Evolutionary conservation across 1,140 invertebrate genomes (phyloP).

Genomic region (Nephila pilipes): DNA sequence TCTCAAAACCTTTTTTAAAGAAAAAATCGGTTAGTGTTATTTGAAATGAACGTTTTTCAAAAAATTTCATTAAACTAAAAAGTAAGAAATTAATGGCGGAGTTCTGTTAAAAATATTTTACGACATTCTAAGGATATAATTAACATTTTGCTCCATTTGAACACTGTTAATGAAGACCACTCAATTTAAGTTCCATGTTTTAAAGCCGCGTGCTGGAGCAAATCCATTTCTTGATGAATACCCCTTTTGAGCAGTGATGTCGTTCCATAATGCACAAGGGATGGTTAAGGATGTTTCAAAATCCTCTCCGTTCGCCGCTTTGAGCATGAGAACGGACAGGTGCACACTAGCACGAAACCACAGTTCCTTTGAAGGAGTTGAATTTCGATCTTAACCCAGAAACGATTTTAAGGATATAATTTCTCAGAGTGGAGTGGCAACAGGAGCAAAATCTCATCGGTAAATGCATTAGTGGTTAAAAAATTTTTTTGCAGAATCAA

Average conservation of each 20-base stretch:
- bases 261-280: neutral
- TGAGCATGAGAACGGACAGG: conserved; percentile 9
- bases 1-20: too few species aligned
- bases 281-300: neutral
- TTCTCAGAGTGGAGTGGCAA: conserved; percentile 36
- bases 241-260: neutral
- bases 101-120: too few species aligned
- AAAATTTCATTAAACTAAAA: too few species aligned
- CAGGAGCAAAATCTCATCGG: conserved; percentile 39
- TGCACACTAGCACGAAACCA: conserved; percentile 1
- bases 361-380: conserved; percentile 13
- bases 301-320: neutral
- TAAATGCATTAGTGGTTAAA: conserved; percentile 22
- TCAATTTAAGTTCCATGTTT: neutral
- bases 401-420: conserved; percentile 52
- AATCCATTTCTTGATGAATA: conserved; percentile 15
- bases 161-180: neutral
- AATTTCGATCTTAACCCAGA: conserved; percentile 47
- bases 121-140: neutral
- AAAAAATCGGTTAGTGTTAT: too few species aligned
- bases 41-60: too few species aligned
- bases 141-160: neutral
- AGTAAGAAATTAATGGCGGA: too few species aligned
- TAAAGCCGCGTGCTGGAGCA: neutral
- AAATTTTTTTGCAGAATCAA: neutral